These are phyloP conservation scores for Trichomalopsis sarcophagae DNA, from an alignment of 1,140 invertebrate species.

Conservation along the genomic window DNA sequence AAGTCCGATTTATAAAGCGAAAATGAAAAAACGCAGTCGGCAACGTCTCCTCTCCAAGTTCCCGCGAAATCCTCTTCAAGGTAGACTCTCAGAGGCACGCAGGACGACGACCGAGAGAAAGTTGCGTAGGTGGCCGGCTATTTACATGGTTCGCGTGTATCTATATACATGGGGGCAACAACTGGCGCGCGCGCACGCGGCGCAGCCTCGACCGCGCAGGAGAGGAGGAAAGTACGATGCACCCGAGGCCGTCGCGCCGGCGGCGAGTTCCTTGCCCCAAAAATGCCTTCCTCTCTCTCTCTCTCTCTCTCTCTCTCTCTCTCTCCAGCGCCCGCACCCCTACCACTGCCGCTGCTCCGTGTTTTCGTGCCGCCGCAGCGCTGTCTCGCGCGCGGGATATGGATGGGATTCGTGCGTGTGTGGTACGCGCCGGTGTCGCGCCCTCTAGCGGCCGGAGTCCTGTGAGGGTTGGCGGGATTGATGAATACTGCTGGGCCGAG, in stretches of 20 bases:
- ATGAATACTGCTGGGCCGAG: neutral
- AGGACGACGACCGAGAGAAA: constrained; percentile 22
- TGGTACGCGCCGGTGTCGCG: too few relatives aligned
- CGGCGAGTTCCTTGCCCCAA: constrained; percentile 48
- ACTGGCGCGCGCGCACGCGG: constrained; percentile 6
- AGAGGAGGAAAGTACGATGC: constrained; percentile 44
- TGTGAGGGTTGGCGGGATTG: neutral
- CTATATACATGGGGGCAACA: neutral
- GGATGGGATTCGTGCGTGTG: neutral
- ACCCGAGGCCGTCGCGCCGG: constrained; percentile 27
- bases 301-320: neutral
- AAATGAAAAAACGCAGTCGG: too few relatives aligned
- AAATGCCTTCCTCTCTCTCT: constrained; percentile 12
- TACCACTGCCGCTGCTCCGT: neutral
- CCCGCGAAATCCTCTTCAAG: too few relatives aligned
- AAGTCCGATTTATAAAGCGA: too few relatives aligned
- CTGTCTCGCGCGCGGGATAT: neutral
- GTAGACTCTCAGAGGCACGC: neutral
- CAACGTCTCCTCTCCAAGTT: too few relatives aligned
- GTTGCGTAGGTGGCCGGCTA: neutral
- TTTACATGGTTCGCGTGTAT: neutral
- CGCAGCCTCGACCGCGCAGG: neutral
- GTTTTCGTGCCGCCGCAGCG: neutral
- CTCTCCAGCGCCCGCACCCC: neutral
- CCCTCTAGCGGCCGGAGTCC: neutral